These are phyloP conservation scores for Lepidurus packardi DNA, from an alignment of 1,140 invertebrate species.

Conservation along the genomic window DNA sequence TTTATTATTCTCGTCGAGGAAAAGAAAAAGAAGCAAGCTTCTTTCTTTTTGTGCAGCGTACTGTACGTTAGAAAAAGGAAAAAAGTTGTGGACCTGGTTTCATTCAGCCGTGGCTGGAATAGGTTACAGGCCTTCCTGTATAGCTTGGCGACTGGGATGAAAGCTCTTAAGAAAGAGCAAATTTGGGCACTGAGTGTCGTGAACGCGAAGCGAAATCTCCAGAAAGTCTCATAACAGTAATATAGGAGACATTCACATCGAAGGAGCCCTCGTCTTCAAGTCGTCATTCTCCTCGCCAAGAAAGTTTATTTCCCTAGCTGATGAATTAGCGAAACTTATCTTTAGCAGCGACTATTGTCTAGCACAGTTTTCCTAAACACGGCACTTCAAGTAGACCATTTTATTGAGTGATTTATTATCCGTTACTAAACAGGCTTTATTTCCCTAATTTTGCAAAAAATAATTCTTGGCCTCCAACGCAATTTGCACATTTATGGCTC, in stretches of 20 bases:
- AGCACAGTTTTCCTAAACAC: too few species aligned
- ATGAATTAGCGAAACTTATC: too few species aligned
- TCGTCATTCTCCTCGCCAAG: too few species aligned
- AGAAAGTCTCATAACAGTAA: not conserved
- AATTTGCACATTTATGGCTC: too few species aligned
- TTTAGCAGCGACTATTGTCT: too few species aligned
- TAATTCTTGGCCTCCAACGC: too few species aligned
- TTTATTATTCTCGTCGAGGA: conserved; percentile 27
- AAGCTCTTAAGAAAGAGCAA: not conserved
- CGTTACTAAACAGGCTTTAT: too few species aligned
- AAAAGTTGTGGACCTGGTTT: not conserved
- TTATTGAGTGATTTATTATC: too few species aligned
- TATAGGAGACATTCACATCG: not conserved
- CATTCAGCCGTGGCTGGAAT: conserved; percentile 25
- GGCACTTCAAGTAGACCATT: too few species aligned
- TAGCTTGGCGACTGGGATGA: conserved; percentile 1
- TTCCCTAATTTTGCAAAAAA: too few species aligned
- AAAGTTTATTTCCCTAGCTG: too few species aligned
- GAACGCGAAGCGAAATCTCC: not conserved
- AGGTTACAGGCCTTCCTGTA: conserved; percentile 8
- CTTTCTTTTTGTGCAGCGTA: not conserved
- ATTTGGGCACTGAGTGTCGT: not conserved
- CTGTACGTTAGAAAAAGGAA: not conserved
- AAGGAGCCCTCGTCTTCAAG: not conserved
- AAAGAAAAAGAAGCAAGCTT: conserved; percentile 27